Base-by-base conservation (phyloP, 2,113 vertebrate species). In the Perca schrenkii region DNA sequence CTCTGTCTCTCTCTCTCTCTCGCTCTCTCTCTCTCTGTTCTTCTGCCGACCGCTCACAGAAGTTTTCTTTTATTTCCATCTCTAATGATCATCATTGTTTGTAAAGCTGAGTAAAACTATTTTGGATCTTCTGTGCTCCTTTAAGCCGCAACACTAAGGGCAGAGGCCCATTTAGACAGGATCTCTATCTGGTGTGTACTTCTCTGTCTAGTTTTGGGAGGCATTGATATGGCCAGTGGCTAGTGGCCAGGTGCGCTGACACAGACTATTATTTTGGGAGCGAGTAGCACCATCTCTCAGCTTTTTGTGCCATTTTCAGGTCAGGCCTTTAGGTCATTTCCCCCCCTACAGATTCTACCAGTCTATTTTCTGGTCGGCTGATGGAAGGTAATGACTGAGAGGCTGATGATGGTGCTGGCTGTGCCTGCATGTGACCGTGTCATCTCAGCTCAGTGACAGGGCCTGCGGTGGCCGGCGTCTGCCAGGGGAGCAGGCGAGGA, bases 301-400 rank as follows among this genome's bases (percentile, higher is more conserved):
- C 91, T 90, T 92, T 91, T 92, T 90, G 86, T 93, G 92, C 91
- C 92, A 93, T 94, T 94, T 94, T 92, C 92, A 92, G 93, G 93
- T 94, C 93, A 93, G 92, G 80, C 92, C 93, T 92, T 88, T 78
- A 92, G 93, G 93, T 92, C 90, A 93, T 92, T 91, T 90, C 75
- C 85, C 79, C 79, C 79, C 82, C 85, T 90, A 78, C 86, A 91
- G 88, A 92, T 86, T 90, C 89, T 90, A 91, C 86, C 92, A 86
- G 91, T 92, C 89, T 90, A 77, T 89, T 89, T 87, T 85, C 84
- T 90, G 87, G 88, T 90, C 61, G 77, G 82, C 86, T 92, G 91
- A 92, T 93, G 89, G 91, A 90, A 93, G 88, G 89, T 94, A 94
- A 94, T 94, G 93, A 93, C 93, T 92, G 86, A 93, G 91, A 84